Evolutionary conservation across 2,113 vertebrate species (phyloP).

Genomic region (Stomatorhinus ivindoensis): DNA sequence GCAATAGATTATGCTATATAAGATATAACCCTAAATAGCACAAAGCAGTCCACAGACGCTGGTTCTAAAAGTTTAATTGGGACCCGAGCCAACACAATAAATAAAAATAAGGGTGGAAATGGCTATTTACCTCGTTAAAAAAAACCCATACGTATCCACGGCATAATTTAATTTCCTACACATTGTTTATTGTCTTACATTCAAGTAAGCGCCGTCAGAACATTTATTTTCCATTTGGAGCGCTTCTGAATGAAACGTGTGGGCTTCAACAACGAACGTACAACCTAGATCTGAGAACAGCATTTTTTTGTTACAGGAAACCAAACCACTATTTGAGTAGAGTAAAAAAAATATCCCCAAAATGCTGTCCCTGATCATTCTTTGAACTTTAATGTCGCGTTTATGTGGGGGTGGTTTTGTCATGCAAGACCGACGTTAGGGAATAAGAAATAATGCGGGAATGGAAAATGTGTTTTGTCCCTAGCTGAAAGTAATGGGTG

Average conservation of each 20-base stretch:
- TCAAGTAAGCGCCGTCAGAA: background rate
- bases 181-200: background rate
- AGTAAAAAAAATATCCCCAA: background rate
- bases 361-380: background rate
- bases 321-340: background rate
- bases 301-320: slow-evolving; percentile 7
- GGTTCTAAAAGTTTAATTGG: background rate
- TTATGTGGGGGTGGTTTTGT: background rate
- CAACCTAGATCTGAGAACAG: slow-evolving; percentile 14
- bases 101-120: background rate
- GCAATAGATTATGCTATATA: background rate
- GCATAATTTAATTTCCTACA: background rate
- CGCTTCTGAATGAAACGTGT: slow-evolving; percentile 12
- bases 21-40: background rate
- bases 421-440: background rate
- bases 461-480: background rate
- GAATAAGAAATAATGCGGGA: background rate
- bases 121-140: background rate
- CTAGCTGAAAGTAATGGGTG: background rate
- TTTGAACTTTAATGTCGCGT: background rate
- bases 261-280: slow-evolving; percentile 1
- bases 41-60: background rate
- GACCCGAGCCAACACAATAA: background rate
- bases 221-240: slow-evolving; percentile 10
- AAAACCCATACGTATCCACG: background rate